Evolutionary conservation across 53 echinoderm and acorn worm genomes (phyloP).

Genomic region (Zoroaster sp.): DNA sequence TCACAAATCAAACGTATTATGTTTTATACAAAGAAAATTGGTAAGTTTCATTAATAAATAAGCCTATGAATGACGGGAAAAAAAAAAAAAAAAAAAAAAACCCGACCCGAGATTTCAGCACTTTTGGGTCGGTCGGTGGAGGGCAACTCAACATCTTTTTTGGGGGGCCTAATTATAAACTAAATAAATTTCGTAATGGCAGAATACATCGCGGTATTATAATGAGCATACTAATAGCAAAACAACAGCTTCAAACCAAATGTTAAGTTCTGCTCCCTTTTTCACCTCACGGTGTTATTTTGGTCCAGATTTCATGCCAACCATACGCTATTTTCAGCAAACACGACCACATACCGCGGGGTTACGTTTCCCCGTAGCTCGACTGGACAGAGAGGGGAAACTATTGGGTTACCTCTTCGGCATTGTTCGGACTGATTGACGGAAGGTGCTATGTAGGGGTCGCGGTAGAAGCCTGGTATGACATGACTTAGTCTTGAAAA

Average conservation of each 20-base stretch:
- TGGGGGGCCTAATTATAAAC: too few relatives aligned
- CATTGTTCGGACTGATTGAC: constrained; percentile 31
- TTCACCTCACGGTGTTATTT: background rate
- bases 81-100: too few relatives aligned
- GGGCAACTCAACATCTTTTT: too few relatives aligned
- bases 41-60: too few relatives aligned
- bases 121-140: too few relatives aligned
- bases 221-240: too few relatives aligned
- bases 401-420: background rate
- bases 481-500: background rate
- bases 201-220: too few relatives aligned
- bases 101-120: too few relatives aligned
- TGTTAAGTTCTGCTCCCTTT: background rate
- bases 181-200: too few relatives aligned
- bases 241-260: background rate
- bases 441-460: constrained; percentile 29
- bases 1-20: too few relatives aligned
- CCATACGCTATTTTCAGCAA: constrained; percentile 20
- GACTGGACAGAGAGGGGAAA: constrained; percentile 16
- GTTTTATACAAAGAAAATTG: too few relatives aligned
- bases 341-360: constrained; percentile 12
- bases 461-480: background rate
- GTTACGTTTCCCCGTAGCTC: background rate
- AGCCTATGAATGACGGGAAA: too few relatives aligned
- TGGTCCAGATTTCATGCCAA: background rate